These are phyloP conservation scores for Hydrolagus affinis DNA, from an alignment of 2,113 vertebrate species.

Conservation along the genomic window DNA sequence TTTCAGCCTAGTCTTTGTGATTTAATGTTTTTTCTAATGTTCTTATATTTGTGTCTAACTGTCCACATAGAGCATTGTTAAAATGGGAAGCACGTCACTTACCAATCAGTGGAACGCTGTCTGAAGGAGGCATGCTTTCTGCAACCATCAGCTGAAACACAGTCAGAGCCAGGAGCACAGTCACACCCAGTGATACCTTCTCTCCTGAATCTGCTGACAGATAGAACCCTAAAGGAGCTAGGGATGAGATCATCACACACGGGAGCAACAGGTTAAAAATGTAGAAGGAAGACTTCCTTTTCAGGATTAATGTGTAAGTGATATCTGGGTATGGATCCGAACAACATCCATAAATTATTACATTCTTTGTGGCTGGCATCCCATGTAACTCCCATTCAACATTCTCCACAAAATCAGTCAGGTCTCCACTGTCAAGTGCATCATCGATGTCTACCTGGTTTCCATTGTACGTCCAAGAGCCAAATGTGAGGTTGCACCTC, in stretches of 20 bases:
- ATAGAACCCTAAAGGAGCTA: conserved; percentile 91
- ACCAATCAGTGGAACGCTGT: conserved; percentile 93
- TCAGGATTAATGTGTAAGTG: conserved; percentile 85
- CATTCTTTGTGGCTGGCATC: conserved; percentile 84
- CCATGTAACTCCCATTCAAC: conserved; percentile 96
- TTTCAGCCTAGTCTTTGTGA: too few relatives aligned
- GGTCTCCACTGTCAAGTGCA: conserved; percentile 76
- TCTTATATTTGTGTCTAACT: too few relatives aligned
- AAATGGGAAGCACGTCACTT: conserved; percentile 36
- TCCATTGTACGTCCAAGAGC: conserved; percentile 97
- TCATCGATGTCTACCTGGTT: conserved; percentile 90
- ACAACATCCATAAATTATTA: conserved; percentile 93
- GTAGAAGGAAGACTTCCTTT: conserved; percentile 90
- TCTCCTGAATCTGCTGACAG: conserved; percentile 93
- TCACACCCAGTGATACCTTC: conserved; percentile 92
- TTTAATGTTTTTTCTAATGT: too few relatives aligned
- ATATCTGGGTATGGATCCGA: conserved; percentile 93
- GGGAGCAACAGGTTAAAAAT: conserved; percentile 91
- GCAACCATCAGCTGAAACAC: conserved; percentile 97
- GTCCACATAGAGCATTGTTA: neutral
- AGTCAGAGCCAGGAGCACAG: conserved; percentile 86
- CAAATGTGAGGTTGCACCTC: conserved; percentile 91
- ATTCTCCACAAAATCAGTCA: conserved; percentile 90
- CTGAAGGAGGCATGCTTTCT: conserved; percentile 95
- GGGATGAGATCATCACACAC: conserved; percentile 90